Conservation (phyloP, 2,888 invertebrate genomes). For the Sceliomorpha sp. region DNA sequence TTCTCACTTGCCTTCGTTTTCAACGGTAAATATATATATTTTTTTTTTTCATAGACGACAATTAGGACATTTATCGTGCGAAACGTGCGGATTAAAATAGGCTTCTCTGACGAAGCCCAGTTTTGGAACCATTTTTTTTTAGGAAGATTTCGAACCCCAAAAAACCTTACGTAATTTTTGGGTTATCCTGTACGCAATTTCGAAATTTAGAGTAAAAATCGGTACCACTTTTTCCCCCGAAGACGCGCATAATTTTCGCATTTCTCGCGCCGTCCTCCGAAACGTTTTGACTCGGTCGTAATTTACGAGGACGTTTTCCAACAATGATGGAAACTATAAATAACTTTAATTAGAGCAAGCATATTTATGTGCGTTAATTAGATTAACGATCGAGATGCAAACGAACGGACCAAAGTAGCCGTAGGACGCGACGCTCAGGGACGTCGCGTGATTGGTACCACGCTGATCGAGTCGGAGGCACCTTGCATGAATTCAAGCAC, state of each 20-base stretch:
- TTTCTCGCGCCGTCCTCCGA: no score
- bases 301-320: slow-evolving; percentile 27
- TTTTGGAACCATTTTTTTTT: no score
- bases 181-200: no score
- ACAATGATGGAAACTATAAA: slow-evolving; percentile 29
- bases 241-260: slow-evolving; percentile 7
- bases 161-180: no score
- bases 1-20: slow-evolving; percentile 13
- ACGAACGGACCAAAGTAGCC: slow-evolving; percentile 31
- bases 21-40: no score
- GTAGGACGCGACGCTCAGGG: slow-evolving; percentile 8
- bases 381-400: slow-evolving; percentile 53
- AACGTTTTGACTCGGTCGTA: slow-evolving; percentile 2
- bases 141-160: no score
- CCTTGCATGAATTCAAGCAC: slow-evolving; percentile 51
- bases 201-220: no score
- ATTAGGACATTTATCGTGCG: no score
- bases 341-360: slow-evolving; percentile 45
- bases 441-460: slow-evolving; percentile 50
- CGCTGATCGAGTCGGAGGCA: slow-evolving; percentile 46
- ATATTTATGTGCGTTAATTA: slow-evolving; percentile 53
- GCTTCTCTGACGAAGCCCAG: no score
- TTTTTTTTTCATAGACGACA: no score
- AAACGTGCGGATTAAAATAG: no score
- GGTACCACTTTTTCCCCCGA: no score